These are phyloP conservation scores for Delichon dasypus DNA, from an alignment of 2,797 vertebrate genomes.

Conservation along the genomic window DNA sequence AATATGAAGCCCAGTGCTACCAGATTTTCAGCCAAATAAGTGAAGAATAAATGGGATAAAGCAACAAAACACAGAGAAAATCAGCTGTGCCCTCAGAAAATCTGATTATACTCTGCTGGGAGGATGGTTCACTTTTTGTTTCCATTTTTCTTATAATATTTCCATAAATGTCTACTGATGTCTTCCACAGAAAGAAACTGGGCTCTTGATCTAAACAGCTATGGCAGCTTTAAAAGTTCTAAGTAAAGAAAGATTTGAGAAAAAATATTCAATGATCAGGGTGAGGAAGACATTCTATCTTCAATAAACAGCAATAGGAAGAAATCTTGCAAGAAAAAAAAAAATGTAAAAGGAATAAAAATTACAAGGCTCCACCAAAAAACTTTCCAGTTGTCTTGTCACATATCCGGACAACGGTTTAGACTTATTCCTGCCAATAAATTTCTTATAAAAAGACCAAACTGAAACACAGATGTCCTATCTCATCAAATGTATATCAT, in stretches of 20 bases:
- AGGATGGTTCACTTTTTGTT: neutral
- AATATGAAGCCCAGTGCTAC: neutral
- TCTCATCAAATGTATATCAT: constrained; percentile 45
- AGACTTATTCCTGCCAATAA: constrained; percentile 15
- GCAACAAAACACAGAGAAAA: neutral
- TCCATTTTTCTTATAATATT: neutral
- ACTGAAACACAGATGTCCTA: constrained; percentile 57
- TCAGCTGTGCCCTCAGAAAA: neutral
- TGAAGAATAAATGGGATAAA: neutral
- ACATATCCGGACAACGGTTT: neutral
- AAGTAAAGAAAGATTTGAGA: neutral
- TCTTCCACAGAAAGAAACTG: neutral
- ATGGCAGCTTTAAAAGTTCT: neutral
- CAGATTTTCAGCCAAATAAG: neutral
- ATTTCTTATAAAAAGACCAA: constrained; percentile 35
- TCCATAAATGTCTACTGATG: neutral
- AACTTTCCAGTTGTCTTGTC: constrained; percentile 28
- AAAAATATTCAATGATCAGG: neutral
- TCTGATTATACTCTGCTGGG: neutral
- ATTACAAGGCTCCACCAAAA: neutral
- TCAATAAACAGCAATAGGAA: neutral
- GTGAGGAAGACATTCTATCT: neutral
- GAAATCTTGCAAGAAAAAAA: neutral
- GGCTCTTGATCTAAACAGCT: neutral
- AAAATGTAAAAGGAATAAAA: neutral